phyloP scores from a whole-genome alignment of 2,888 invertebrate species.

The Papilio demoleus region DNA sequence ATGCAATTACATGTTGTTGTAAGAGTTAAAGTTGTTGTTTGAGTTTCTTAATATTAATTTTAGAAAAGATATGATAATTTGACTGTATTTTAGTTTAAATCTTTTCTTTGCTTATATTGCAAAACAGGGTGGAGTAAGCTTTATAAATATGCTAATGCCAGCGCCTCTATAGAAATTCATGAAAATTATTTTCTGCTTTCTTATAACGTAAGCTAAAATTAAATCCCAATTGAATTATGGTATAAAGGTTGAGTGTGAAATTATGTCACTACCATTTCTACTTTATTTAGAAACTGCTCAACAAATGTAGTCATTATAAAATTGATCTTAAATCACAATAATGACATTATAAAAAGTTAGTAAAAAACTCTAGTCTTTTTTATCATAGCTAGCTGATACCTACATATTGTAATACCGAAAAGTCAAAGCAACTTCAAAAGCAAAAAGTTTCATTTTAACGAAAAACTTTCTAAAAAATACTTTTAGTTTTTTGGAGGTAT shows the following conservation, averaged over 20 bases:
- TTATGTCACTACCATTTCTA: background rate
- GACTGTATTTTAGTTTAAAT: conserved; percentile 3
- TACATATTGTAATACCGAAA: background rate
- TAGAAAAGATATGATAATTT: background rate
- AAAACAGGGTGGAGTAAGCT: conserved; percentile 19
- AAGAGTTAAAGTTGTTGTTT: too few species aligned
- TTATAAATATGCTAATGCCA: conserved; percentile 73
- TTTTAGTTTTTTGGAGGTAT: too few species aligned
- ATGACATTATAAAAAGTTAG: too few species aligned
- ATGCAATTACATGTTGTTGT: too few species aligned
- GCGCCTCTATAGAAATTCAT: conserved; percentile 57
- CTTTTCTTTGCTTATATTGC: conserved; percentile 27
- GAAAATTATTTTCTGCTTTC: conserved; percentile 37
- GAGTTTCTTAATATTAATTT: background rate
- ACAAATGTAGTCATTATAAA: too few species aligned
- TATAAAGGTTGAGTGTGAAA: conserved; percentile 12
- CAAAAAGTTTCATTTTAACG: too few species aligned
- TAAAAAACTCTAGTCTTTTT: too few species aligned
- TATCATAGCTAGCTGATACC: too few species aligned
- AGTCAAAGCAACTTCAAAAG: background rate
- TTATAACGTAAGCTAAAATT: conserved; percentile 34
- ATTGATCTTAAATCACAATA: too few species aligned
- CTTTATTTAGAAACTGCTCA: background rate
- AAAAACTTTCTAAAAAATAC: too few species aligned
- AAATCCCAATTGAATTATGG: conserved; percentile 33